Conservation (phyloP, 1,140 invertebrate genomes). For the Holcopasites calliopsidis region DNA sequence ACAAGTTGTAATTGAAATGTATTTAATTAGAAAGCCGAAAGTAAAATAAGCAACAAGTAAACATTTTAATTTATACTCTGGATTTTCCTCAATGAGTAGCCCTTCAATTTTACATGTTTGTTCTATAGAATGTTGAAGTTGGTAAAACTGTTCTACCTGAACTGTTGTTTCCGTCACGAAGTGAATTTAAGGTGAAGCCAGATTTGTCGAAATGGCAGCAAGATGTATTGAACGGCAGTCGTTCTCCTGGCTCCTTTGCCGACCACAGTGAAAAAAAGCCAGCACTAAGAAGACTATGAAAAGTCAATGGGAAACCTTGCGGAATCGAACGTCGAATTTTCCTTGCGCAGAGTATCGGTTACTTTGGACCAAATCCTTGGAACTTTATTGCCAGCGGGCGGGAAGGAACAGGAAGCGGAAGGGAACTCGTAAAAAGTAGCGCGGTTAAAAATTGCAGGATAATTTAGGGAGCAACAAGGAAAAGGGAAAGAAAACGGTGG, state of each 20-base stretch:
- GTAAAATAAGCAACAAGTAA: too few species aligned
- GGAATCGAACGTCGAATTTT: not conserved
- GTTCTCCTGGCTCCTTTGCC: too few species aligned
- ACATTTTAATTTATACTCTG: too few species aligned
- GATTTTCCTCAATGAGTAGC: too few species aligned
- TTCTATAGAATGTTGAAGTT: too few species aligned
- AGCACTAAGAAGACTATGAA: not conserved
- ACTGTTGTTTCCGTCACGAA: too few species aligned
- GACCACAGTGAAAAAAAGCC: too few species aligned
- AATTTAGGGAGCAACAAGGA: not conserved
- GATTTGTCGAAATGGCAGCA: not conserved
- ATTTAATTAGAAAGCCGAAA: too few species aligned
- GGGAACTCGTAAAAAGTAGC: not conserved
- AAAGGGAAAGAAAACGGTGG: not conserved
- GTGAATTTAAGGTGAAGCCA: not conserved
- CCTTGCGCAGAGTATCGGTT: too few species aligned
- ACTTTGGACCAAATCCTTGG: not conserved
- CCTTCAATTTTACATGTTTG: too few species aligned
- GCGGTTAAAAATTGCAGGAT: not conserved
- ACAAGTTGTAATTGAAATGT: too few species aligned
- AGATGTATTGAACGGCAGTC: not conserved
- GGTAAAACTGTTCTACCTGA: too few species aligned
- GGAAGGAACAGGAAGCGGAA: not conserved
- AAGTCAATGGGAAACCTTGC: not conserved
- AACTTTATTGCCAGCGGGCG: not conserved